Conservation (phyloP, 2,113 vertebrate species). For the Charadrius vociferus region DNA sequence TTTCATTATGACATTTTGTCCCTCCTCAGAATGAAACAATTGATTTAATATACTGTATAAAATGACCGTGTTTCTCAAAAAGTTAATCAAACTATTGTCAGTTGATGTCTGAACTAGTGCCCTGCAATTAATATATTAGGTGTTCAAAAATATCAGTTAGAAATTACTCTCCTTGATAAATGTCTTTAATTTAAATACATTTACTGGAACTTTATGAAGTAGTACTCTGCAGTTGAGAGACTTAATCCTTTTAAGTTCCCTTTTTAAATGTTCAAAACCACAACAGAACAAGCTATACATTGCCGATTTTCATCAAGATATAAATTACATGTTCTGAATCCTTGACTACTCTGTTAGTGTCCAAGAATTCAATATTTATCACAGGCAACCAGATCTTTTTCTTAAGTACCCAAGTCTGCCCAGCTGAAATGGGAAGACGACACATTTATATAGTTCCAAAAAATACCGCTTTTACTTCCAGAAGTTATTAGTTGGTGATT, state of each 20-base stretch:
- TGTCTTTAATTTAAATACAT: background rate
- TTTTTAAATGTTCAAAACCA: background rate
- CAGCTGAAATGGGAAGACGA: background rate
- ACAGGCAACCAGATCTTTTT: background rate
- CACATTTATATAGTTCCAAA: background rate
- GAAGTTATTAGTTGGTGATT: background rate
- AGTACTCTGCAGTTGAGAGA: background rate
- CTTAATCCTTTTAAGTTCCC: background rate
- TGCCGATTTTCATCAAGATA: background rate
- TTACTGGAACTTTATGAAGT: background rate
- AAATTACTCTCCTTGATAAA: slow-evolving; percentile 35
- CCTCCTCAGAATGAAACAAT: background rate
- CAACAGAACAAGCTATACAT: background rate
- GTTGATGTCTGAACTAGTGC: slow-evolving; percentile 8
- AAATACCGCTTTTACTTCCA: background rate
- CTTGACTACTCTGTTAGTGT: background rate
- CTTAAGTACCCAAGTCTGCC: background rate
- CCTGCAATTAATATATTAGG: slow-evolving; percentile 11
- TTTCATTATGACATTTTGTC: slow-evolving; percentile 28
- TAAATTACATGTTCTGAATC: background rate
- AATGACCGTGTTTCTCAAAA: slow-evolving; percentile 10
- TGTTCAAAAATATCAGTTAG: slow-evolving; percentile 19
- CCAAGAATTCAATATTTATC: background rate
- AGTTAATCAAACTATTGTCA: slow-evolving; percentile 48
- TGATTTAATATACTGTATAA: slow-evolving; percentile 22